Percentiles rank a stretch among this genome's conserved stretches.
phyloP scores from a whole-genome alignment of 2,113 vertebrate genomes.

The Mus musculus region GRCm39 chr13:20950001-20950500 shows the following conservation, averaged over 20 bases:
- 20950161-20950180: conserved; percentile 79
- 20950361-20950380: neutral
- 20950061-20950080: neutral
- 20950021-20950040: neutral
- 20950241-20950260: conserved; percentile 74
- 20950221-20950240: conserved; percentile 76
- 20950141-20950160: conserved; percentile 79
- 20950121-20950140: conserved; percentile 33
- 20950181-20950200: conserved; percentile 79
- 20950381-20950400: neutral
- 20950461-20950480: neutral
- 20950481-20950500: neutral
- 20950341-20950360: neutral
- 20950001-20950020: neutral
- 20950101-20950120: neutral
- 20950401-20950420: neutral
- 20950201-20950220: conserved; percentile 80
- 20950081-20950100: neutral
- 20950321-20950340: conserved; percentile 27
- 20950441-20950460: neutral
- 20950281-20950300: conserved; percentile 59
- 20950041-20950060: neutral
- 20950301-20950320: conserved; percentile 60
- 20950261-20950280: conserved; percentile 50
- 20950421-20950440: neutral